A percentile compares a stretch with the other conserved stretches of the same genome.
These are phyloP conservation scores for Spodoptera picta DNA, from an alignment of 2,888 invertebrate genomes.

Conservation along the genomic window DNA sequence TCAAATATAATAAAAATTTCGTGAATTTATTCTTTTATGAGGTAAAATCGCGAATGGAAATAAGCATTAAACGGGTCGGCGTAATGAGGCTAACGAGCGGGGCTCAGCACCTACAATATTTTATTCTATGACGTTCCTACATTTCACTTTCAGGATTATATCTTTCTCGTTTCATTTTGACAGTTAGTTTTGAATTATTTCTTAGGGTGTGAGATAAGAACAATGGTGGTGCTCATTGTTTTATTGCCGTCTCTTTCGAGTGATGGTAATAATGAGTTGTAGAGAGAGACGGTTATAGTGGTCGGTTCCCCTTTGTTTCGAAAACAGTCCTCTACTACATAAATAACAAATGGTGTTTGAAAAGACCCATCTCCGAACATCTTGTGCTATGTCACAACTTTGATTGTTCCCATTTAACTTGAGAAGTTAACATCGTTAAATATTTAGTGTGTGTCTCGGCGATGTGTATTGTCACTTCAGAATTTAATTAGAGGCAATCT, in stretches of 20 bases:
- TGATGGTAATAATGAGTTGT: constrained; percentile 27
- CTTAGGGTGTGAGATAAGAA: constrained; percentile 42
- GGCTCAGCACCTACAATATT: constrained; percentile 56
- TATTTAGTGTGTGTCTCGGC: constrained; percentile 57
- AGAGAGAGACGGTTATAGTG: constrained; percentile 1
- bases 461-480: constrained; percentile 40
- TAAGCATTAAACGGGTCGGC: constrained; percentile 59
- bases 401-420: constrained; percentile 77
- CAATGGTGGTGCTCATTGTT: constrained; percentile 38
- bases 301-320: constrained; percentile 19
- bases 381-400: constrained; percentile 71
- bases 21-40: constrained; percentile 48
- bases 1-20: constrained; percentile 44
- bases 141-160: constrained; percentile 32
- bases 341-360: constrained; percentile 77
- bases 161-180: constrained; percentile 35
- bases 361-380: constrained; percentile 67
- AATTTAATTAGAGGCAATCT: constrained; percentile 46
- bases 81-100: constrained; percentile 65
- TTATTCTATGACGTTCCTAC: constrained; percentile 44
- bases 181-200: constrained; percentile 45
- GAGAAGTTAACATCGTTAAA: constrained; percentile 63
- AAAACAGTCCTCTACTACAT: constrained; percentile 63
- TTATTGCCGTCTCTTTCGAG: constrained; percentile 24
- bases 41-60: constrained; percentile 53